Base-by-base conservation (phyloP, 2,888 invertebrate genomes). In the Troides oblongomaculatus region DNA sequence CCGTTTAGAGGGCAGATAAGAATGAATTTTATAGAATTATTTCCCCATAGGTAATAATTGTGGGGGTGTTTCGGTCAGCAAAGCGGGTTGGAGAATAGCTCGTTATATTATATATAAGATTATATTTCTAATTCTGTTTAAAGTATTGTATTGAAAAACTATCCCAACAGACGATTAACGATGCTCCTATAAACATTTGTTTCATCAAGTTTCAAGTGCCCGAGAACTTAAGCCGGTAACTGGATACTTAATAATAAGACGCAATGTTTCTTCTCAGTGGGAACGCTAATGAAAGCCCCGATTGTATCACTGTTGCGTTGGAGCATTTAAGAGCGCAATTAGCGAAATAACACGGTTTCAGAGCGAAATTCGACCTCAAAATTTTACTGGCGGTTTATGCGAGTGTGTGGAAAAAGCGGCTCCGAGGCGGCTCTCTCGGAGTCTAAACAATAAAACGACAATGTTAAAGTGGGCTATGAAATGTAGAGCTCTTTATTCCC, bases 191-290 rank as follows among this genome's bases (percentile, higher is more conserved):
- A 53, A 53, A 43, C 39, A 43, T 23, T 23, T n/a, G 43, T 58
- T 58, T 43, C 39, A 78, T 79, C 82, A 75, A 73, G 81, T 88
- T 86, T 84, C 86, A 84, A 86, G 82, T 84, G 84, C 81, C 81
- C 78, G 74, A 73, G 76, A 78, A 76, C 79, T 76, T 77, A 77
- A 77, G 76, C 72, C 68, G 67, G 81, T 76, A 81, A 82, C 74
- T 68, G 67, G 75, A 82, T 74, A 73, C 71, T 62, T 66, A 70
- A 69, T 74, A 74, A 72, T 72, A 74, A 76, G 77, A 75, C 73
- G 76, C 75, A 76, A 72, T 72, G 70, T 74, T 71, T 71, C 74
- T 68, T 74, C 73, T 75, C 73, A 70, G 69, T 73, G 72, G 68
- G 74, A 74, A 72, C 73, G 23, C 71, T 74, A 74, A 78, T 78